Percentiles rank a stretch among this genome's conserved stretches.
Conservation (phyloP, 1,140 invertebrate genomes). For the Zelostemma sp. region DNA sequence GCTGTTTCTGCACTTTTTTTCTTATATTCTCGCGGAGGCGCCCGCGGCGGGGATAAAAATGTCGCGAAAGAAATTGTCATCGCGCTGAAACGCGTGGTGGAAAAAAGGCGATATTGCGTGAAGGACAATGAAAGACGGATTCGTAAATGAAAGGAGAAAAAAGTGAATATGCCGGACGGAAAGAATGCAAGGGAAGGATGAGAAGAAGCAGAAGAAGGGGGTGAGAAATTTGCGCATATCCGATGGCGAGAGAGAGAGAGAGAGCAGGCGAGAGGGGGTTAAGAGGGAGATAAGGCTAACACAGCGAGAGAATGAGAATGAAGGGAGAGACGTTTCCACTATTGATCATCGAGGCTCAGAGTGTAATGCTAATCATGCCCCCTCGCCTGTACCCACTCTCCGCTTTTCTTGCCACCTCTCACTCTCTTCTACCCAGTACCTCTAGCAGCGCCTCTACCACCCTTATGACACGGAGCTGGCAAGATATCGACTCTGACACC, state of each 20-base stretch:
- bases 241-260: constrained; percentile 57
- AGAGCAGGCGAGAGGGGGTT: constrained; percentile 45
- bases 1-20: constrained; percentile 13
- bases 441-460: constrained; percentile 39
- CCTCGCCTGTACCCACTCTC: constrained; percentile 56
- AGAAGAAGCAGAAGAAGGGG: constrained; percentile 48
- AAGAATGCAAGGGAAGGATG: constrained; percentile 20
- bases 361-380: constrained; percentile 71
- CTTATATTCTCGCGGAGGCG: too few relatives aligned
- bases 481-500: constrained; percentile 68
- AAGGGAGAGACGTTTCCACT: constrained; percentile 70
- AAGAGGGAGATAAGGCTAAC: constrained; percentile 66
- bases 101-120: too few relatives aligned
- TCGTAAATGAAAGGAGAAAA: constrained; percentile 10
- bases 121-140: background rate
- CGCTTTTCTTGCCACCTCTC: constrained; percentile 51
- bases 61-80: too few relatives aligned
- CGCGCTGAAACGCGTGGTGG: too few relatives aligned
- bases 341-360: constrained; percentile 71
- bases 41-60: too few relatives aligned
- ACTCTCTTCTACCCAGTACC: constrained; percentile 46
- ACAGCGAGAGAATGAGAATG: constrained; percentile 67
- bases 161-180: constrained; percentile 7
- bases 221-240: constrained; percentile 66
- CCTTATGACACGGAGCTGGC: constrained; percentile 63